Conservation (phyloP, 2,113 vertebrate species). For the Ammodytes marinus region DNA sequence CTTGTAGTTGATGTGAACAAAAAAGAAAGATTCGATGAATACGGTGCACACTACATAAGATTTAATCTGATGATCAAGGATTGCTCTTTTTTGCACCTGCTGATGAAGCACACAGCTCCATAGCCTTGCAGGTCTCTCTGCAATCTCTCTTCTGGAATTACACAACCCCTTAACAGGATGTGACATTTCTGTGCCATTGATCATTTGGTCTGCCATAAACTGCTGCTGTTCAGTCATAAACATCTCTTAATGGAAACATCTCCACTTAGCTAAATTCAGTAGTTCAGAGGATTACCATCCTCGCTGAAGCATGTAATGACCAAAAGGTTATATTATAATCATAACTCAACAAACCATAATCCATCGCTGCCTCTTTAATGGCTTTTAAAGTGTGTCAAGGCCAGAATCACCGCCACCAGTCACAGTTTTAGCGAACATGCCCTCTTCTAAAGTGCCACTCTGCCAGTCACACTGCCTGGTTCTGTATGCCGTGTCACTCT, state of each 20-base stretch:
- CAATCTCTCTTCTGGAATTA: neutral
- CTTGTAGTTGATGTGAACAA: neutral
- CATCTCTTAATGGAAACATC: conserved; percentile 64
- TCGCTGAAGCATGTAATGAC: conserved; percentile 64
- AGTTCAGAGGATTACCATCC: conserved; percentile 71
- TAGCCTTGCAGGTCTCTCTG: neutral
- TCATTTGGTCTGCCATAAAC: conserved; percentile 28
- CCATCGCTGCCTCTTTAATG: conserved; percentile 61
- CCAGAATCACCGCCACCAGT: conserved; percentile 48
- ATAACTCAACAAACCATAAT: conserved; percentile 73
- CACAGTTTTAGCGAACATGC: conserved; percentile 59
- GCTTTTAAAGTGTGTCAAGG: conserved; percentile 74
- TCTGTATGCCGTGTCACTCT: conserved; percentile 60
- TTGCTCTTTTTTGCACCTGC: neutral
- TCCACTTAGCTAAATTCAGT: conserved; percentile 66
- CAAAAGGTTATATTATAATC: conserved; percentile 73
- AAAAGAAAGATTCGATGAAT: too few species aligned
- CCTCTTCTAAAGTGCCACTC: conserved; percentile 49
- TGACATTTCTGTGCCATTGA: conserved; percentile 37
- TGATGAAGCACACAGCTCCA: neutral
- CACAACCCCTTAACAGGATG: conserved; percentile 13
- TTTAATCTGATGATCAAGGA: neutral
- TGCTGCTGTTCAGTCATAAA: conserved; percentile 26
- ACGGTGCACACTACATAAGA: neutral
- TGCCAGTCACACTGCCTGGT: conserved; percentile 56